Evolutionary conservation across 1,140 invertebrate genomes (phyloP).

Genomic region (Himalopsyche phryganea): DNA sequence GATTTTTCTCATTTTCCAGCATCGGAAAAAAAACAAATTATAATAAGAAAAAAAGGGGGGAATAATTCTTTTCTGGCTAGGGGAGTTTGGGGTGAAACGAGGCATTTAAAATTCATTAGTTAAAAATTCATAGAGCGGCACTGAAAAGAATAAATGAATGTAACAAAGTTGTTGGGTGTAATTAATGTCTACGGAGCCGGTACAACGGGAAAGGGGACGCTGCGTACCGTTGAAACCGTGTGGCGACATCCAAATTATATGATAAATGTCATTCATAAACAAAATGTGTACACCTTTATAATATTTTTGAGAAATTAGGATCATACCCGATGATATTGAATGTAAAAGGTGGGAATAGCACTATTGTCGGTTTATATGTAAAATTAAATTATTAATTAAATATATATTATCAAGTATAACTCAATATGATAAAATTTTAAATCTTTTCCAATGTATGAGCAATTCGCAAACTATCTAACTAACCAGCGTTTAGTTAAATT

Average conservation of each 20-base stretch:
- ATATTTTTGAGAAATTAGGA: too few species aligned
- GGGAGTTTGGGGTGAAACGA: constrained; percentile 28
- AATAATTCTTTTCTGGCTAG: constrained; percentile 1
- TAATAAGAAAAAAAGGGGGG: constrained; percentile 26
- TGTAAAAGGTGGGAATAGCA: too few species aligned
- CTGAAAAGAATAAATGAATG: constrained; percentile 35
- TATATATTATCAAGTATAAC: too few species aligned
- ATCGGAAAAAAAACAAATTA: constrained; percentile 34
- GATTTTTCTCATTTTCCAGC: constrained; percentile 33
- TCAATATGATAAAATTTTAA: too few species aligned
- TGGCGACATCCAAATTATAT: constrained; percentile 19
- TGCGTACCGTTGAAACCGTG: constrained; percentile 19
- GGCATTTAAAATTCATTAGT: constrained; percentile 36
- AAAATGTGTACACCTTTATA: too few species aligned
- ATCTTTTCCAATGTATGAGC: too few species aligned
- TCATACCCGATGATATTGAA: too few species aligned
- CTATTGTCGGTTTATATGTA: too few species aligned
- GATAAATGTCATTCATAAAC: constrained; percentile 11
- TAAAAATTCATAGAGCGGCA: constrained; percentile 36
- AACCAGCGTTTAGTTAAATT: too few species aligned
- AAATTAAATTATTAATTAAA: too few species aligned
- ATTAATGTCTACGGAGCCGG: constrained; percentile 29
- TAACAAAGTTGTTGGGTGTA: constrained; percentile 36
- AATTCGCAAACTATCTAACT: too few species aligned
- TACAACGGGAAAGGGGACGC: constrained; percentile 5